Evolutionary conservation across 2,797 vertebrate species (phyloP), one percentile per base, ranked within the genome.

Genomic region (Centroberyx gerrardi): DNA sequence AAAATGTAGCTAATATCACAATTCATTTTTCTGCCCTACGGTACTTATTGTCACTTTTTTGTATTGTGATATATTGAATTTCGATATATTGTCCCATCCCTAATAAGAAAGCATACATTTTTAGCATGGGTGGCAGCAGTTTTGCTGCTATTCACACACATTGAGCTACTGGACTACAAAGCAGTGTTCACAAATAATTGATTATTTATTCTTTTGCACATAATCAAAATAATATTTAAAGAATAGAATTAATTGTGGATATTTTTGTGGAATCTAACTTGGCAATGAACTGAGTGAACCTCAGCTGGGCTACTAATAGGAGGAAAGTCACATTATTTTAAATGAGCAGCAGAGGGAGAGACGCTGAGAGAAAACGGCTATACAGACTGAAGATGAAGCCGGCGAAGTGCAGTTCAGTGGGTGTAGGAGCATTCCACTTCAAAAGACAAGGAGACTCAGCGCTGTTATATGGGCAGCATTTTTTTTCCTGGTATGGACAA

Each of bases 401-500:
- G 54, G 61, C 36, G 46, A 63, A 74, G 31, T 10, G 22, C 72
- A 75, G 61, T 70, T 69, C 80, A 74, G 42, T 42, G 60, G 80
- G 17, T 15, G 52, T 51, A 4, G 29, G 61, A 77, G 81, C 63
- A 56, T 73, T 81, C 78, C 73, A 75, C 79, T 72, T 77, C 63
- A 74, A 36, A 87, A 80, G 80, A 83, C 71, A 73, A 12, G 64
- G 27, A 60, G 72, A 65, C 67, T 71, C 70, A 46, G 72, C 69
- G 48, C 38, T 72, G 40, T 1, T 22, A 22, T 22, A 22, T 22
- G 22, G 1, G 22, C 22, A 22, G 28, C 33, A 74, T 72, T 54
- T 64, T 77, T 55, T 8, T 4, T 48, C 4, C 33, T 15, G 31
- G 59, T 65, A 64, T 54, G 66, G 38, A 68, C 53, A 17, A 51